phyloP scores from a whole-genome alignment of 2,113 vertebrate species.

The Pan paniscus region DNA sequence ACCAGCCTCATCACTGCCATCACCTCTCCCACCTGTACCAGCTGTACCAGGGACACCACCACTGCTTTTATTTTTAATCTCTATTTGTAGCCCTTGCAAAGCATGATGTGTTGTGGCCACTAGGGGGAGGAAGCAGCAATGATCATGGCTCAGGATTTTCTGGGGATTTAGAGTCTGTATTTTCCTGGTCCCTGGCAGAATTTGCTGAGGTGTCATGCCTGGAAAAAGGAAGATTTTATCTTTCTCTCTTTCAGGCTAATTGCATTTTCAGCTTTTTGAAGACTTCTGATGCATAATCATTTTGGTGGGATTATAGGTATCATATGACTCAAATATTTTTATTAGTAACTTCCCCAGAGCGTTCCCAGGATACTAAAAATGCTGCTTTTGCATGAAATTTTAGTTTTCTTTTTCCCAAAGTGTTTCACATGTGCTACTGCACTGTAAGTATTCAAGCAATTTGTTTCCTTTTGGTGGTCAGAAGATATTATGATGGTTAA shows the following conservation, averaged over 20 bases:
- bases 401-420: neutral
- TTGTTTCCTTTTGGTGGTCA: neutral
- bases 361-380: neutral
- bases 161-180: neutral
- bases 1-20: neutral
- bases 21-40: neutral
- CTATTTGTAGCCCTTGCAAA: neutral
- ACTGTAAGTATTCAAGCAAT: neutral
- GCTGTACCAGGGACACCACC: neutral
- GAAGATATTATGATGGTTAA: neutral
- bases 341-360: neutral
- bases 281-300: neutral
- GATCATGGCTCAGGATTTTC: neutral
- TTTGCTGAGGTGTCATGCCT: neutral
- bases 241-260: neutral
- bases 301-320: neutral
- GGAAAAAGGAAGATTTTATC: neutral
- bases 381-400: neutral
- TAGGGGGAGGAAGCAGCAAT: slow-evolving; percentile 15
- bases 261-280: neutral
- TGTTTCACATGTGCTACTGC: neutral
- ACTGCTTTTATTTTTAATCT: neutral
- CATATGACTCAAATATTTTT: neutral
- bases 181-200: neutral
- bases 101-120: neutral